Evolutionary conservation across 1,140 invertebrate genomes (phyloP).

Genomic region (Contarinia nasturtii): DNA sequence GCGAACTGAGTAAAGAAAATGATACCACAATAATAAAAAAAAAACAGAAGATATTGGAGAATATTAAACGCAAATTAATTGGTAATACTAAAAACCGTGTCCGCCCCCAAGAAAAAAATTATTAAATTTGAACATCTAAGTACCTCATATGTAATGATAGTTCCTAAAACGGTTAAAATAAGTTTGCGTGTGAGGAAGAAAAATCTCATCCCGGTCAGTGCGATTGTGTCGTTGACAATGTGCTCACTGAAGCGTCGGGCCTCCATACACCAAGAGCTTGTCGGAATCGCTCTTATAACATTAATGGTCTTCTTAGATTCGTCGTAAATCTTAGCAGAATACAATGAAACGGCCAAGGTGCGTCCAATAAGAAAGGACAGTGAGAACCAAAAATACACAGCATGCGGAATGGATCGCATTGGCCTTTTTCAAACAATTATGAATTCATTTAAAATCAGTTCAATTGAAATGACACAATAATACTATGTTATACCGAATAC

Average conservation of each 20-base stretch:
- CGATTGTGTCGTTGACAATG: slow-evolving; percentile 33
- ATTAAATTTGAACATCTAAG: slow-evolving; percentile 2
- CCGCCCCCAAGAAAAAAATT: too few species aligned
- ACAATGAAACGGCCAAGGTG: slow-evolving; percentile 35
- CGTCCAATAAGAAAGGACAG: slow-evolving; percentile 38
- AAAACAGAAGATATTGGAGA: too few species aligned
- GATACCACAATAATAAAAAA: too few species aligned
- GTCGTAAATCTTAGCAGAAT: slow-evolving; percentile 38
- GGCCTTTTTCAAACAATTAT: slow-evolving; percentile 11
- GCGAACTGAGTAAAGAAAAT: too few species aligned
- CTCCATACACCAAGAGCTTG: slow-evolving; percentile 33
- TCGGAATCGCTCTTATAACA: slow-evolving; percentile 34
- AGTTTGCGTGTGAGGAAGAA: slow-evolving; percentile 35
- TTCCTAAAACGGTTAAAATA: slow-evolving; percentile 36
- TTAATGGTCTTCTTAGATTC: slow-evolving; percentile 33
- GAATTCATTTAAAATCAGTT: too few species aligned
- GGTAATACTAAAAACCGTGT: too few species aligned
- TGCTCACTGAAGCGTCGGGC: slow-evolving; percentile 35
- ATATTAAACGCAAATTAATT: too few species aligned
- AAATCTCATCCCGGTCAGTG: slow-evolving; percentile 33
- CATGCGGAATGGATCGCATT: slow-evolving; percentile 18
- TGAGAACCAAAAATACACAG: slow-evolving; percentile 40
- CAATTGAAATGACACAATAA: neutral
- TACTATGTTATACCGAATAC: slow-evolving; percentile 13
- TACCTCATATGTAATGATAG: slow-evolving; percentile 40